phyloP scores from a whole-genome alignment of 2,113 vertebrate genomes.

The Nycticryphes semicollaris region DNA sequence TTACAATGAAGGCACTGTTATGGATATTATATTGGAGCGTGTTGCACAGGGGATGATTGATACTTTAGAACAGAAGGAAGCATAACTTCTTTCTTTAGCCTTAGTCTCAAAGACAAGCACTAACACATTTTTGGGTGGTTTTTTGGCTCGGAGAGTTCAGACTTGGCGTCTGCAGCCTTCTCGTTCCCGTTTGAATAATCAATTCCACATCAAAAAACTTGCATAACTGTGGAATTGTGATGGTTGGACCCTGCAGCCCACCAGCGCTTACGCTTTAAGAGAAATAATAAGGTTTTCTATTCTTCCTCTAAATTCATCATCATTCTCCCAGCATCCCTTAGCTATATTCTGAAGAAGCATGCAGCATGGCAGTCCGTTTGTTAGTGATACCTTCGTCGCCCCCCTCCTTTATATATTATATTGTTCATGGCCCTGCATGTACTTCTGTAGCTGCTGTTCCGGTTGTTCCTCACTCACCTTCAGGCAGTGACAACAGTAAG shows the following conservation, averaged over 20 bases:
- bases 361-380: fast-evolving
- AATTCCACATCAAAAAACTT: not conserved
- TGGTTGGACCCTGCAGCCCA: not conserved
- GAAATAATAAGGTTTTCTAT: not conserved
- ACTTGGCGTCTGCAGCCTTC: not conserved
- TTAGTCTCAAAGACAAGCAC: not conserved
- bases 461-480: not conserved
- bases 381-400: not conserved
- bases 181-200: not conserved
- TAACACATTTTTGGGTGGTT: conserved; percentile 1
- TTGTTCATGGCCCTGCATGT: fast-evolving
- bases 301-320: not conserved
- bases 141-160: not conserved
- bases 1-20: conserved; percentile 57
- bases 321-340: not conserved
- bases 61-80: conserved; percentile 33
- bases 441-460: not conserved
- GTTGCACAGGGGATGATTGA: conserved; percentile 30
- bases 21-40: not conserved
- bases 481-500: not conserved
- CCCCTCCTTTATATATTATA: not conserved
- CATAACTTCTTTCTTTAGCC: conserved; percentile 18
- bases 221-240: not conserved
- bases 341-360: not conserved
- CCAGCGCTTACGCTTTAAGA: not conserved